A percentile compares a stretch with the other conserved stretches of the same genome.
Evolutionary conservation across 2,797 vertebrate genomes (phyloP).

Genomic region (Ceryle rudis): DNA sequence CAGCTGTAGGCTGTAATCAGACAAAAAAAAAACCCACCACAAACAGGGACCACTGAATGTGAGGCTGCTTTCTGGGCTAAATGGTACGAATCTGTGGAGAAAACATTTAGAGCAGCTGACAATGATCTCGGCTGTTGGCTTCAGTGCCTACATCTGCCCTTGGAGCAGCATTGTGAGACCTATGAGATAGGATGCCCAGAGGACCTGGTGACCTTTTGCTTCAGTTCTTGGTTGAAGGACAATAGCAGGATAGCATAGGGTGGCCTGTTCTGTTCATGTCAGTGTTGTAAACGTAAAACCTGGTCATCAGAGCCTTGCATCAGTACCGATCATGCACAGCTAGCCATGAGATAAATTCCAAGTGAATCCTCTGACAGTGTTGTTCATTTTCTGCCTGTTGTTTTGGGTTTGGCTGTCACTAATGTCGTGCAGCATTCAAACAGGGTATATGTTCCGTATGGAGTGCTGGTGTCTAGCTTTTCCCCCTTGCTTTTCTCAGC

Average conservation of each 20-base stretch:
- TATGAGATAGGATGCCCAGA: background rate
- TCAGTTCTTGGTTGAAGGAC: background rate
- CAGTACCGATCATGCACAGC: background rate
- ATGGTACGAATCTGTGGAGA: background rate
- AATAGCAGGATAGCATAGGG: background rate
- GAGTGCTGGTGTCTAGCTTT: background rate
- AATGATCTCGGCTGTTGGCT: background rate
- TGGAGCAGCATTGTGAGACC: background rate
- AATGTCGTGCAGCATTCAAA: background rate
- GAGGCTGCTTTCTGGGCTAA: background rate
- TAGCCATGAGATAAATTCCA: background rate
- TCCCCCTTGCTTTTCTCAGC: conserved; percentile 78
- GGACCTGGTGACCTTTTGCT: background rate
- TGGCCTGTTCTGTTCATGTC: background rate
- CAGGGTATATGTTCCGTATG: background rate
- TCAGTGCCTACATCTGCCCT: fast-evolving
- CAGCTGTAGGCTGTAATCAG: background rate
- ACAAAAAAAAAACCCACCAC: background rate
- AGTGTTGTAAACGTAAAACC: background rate
- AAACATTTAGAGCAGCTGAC: background rate
- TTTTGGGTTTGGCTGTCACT: background rate
- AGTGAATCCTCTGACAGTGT: fast-evolving
- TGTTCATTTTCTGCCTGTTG: background rate
- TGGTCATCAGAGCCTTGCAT: background rate
- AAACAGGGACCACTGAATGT: background rate